phyloP scores from a whole-genome alignment of 2,113 vertebrate species.

The Periophthalmus modestus region DNA sequence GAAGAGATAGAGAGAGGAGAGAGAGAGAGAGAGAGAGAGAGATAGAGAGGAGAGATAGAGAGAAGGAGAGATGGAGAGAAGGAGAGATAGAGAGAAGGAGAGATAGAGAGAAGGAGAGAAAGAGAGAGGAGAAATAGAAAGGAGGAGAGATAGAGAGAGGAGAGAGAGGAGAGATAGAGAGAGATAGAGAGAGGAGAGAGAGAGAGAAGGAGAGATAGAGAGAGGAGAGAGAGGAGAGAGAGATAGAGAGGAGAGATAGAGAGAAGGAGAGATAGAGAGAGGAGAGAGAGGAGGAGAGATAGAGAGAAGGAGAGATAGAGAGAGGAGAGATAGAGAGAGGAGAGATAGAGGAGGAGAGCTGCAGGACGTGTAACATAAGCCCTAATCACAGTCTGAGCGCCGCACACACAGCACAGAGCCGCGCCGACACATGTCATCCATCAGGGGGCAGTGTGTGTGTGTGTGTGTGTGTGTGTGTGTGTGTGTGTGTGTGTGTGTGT shows the following conservation, averaged over 20 bases:
- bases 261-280: slow-evolving; percentile 14
- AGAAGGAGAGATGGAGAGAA: slow-evolving; percentile 19
- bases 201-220: slow-evolving; percentile 19
- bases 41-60: not conserved
- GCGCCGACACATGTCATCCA: slow-evolving; percentile 42
- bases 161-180: not conserved
- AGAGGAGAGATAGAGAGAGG: slow-evolving; percentile 19
- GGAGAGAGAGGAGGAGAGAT: slow-evolving; percentile 1
- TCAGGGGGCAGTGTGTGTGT: slow-evolving; percentile 35
- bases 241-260: not conserved
- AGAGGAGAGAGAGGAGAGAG: too few species aligned
- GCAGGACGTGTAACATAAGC: slow-evolving; percentile 47
- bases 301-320: slow-evolving; percentile 17
- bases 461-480: too few species aligned
- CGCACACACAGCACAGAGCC: slow-evolving; percentile 25
- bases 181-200: too few species aligned
- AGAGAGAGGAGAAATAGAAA: too few species aligned
- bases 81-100: slow-evolving; percentile 9
- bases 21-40: slow-evolving; percentile 2
- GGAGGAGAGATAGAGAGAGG: slow-evolving; percentile 19
- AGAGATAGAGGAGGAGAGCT: slow-evolving; percentile 6
- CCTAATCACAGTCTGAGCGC: slow-evolving; percentile 47
- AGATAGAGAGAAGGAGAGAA: not conserved
- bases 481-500: too few species aligned
- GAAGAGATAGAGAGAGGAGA: slow-evolving; percentile 19